Percentiles rank a stretch among this genome's conserved stretches.
These are phyloP conservation scores for Crotalus adamanteus DNA, from an alignment of 2,797 vertebrate species.

Conservation along the genomic window DNA sequence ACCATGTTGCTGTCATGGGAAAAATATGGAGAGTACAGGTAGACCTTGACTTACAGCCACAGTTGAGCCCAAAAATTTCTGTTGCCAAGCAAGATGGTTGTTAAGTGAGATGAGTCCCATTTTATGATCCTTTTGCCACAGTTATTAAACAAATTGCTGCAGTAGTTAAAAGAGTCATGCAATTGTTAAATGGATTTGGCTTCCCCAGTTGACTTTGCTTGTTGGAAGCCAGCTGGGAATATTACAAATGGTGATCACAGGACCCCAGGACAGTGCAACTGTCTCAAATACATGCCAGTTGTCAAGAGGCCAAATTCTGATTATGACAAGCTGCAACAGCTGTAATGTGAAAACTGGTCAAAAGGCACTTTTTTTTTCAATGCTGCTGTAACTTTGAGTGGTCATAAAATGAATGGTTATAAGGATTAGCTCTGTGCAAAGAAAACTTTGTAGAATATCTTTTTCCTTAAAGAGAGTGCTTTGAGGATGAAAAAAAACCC, in stretches of 20 bases:
- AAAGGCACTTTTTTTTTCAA: neutral
- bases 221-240: neutral
- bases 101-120: neutral
- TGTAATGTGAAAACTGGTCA: neutral
- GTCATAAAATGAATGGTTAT: neutral
- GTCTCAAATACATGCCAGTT: neutral
- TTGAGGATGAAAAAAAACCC: too few relatives aligned
- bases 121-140: neutral
- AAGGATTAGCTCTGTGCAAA: neutral
- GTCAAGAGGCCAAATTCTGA: neutral
- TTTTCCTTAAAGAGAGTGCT: neutral
- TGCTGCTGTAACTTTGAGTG: neutral
- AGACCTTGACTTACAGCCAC: neutral
- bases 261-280: neutral
- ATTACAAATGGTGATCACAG: neutral
- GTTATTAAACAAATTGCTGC: too few relatives aligned
- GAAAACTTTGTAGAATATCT: neutral
- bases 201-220: neutral
- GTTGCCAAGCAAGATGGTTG: neutral
- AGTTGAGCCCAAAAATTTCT: neutral
- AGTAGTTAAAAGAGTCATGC: neutral
- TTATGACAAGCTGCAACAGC: neutral
- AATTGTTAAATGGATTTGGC: neutral
- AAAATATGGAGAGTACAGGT: neutral
- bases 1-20: neutral